phyloP scores from a whole-genome alignment of 2,888 invertebrate species.

The Hirudinaria manillensis region DNA sequence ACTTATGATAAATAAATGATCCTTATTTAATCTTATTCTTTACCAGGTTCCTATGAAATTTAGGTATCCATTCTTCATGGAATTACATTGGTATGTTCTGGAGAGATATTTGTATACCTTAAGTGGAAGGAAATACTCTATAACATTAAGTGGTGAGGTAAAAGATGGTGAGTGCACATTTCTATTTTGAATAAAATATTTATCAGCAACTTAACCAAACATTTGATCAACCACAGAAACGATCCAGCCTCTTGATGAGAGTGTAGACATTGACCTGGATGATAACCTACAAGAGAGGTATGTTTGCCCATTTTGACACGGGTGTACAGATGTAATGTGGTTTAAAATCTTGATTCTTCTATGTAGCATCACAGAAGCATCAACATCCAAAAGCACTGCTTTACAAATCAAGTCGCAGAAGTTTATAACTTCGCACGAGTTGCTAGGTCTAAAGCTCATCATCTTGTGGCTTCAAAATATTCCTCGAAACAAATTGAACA shows the following conservation, averaged over 20 bases:
- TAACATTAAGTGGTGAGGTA: slow-evolving; percentile 35
- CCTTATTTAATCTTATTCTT: background rate
- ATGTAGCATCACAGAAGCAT: background rate
- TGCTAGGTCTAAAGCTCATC: slow-evolving; percentile 58
- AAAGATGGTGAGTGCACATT: slow-evolving; percentile 40
- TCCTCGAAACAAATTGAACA: slow-evolving; percentile 80
- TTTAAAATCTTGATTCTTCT: background rate
- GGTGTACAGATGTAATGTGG: slow-evolving; percentile 1
- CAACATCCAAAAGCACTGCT: background rate
- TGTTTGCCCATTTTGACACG: slow-evolving; percentile 4
- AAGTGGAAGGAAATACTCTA: slow-evolving; percentile 60
- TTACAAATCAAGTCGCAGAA: slow-evolving; percentile 13
- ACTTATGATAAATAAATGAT: background rate
- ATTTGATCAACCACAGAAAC: background rate
- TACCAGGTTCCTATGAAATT: slow-evolving; percentile 86
- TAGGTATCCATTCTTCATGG: slow-evolving; percentile 94
- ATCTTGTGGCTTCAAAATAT: slow-evolving; percentile 83
- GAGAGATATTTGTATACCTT: slow-evolving; percentile 84
- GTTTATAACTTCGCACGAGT: slow-evolving; percentile 47
- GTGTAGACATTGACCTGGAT: background rate
- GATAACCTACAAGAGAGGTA: slow-evolving; percentile 54
- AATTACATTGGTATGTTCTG: slow-evolving; percentile 95
- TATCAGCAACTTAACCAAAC: background rate
- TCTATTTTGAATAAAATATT: background rate
- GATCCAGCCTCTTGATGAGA: no score